Evolutionary conservation across 2,888 invertebrate species (phyloP).

Genomic region (Eugnorisma glareosa): DNA sequence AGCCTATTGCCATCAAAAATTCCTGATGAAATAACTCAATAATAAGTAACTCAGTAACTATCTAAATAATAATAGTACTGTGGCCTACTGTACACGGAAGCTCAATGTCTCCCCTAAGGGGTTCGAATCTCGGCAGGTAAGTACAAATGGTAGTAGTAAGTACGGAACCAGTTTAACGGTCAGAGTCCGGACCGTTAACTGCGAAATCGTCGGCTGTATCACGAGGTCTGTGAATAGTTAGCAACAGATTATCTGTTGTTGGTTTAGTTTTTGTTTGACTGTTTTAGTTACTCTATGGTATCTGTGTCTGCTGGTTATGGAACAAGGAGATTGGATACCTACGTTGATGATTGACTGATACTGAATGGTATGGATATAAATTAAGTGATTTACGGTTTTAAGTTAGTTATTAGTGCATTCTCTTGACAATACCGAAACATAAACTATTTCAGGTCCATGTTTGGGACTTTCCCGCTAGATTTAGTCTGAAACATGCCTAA

Average conservation of each 20-base stretch:
- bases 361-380: not conserved
- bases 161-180: constrained; percentile 85
- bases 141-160: constrained; percentile 74
- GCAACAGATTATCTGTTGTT: constrained; percentile 46
- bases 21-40: not conserved
- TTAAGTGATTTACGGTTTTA: not conserved
- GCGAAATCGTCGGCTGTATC: constrained; percentile 78
- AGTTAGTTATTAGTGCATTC: not conserved
- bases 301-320: constrained; percentile 3
- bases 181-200: constrained; percentile 80
- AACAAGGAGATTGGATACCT: constrained; percentile 4
- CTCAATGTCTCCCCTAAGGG: constrained; percentile 69
- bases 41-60: not conserved
- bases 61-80: constrained; percentile 47
- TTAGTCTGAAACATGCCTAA: not conserved
- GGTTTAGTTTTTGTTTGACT: constrained; percentile 22
- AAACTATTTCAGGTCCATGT: not conserved
- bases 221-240: constrained; percentile 63
- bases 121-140: constrained; percentile 69
- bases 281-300: constrained; percentile 30
- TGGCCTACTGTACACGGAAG: constrained; percentile 71
- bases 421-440: not conserved
- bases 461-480: not conserved
- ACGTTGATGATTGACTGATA: constrained; percentile 4
- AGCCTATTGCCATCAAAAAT: not conserved